These are phyloP conservation scores for Calidris pygmaea DNA, from an alignment of 2,113 vertebrate genomes.

Conservation along the genomic window DNA sequence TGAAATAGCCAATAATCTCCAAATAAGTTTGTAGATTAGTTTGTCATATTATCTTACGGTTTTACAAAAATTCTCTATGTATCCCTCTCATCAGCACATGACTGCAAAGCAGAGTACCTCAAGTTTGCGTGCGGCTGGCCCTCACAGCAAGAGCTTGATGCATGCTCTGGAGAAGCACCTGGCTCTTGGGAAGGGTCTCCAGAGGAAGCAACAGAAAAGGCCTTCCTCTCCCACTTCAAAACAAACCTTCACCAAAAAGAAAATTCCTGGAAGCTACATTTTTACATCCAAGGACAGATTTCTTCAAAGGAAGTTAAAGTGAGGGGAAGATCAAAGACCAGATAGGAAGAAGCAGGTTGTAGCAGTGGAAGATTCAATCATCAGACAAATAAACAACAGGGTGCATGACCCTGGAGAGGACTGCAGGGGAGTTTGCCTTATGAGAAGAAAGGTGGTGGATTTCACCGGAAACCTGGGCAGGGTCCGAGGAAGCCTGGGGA, in stretches of 20 bases:
- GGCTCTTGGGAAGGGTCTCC: slow-evolving; percentile 1
- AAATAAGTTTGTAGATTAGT: neutral
- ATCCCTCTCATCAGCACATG: neutral
- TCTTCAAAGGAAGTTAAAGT: slow-evolving; percentile 37
- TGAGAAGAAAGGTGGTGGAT: neutral
- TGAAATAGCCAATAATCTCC: neutral
- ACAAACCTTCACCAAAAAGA: slow-evolving; percentile 12
- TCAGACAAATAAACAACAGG: slow-evolving; percentile 34
- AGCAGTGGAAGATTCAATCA: slow-evolving; percentile 31
- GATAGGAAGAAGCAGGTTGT: slow-evolving; percentile 46
- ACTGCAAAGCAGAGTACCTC: neutral
- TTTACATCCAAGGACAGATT: slow-evolving; percentile 38
- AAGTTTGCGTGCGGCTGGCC: neutral
- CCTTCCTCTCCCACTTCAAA: slow-evolving; percentile 32
- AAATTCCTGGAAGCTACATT: slow-evolving; percentile 60
- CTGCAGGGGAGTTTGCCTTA: neutral
- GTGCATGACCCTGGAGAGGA: neutral
- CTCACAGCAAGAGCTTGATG: neutral
- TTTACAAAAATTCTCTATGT: neutral
- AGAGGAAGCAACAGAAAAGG: slow-evolving; percentile 1
- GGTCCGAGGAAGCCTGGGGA: neutral
- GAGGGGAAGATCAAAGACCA: slow-evolving; percentile 43
- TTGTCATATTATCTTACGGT: neutral
- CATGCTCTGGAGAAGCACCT: neutral
- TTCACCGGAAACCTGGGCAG: slow-evolving; percentile 21